phyloP scores from a whole-genome alignment of 1,140 invertebrate species.

The Apis cerana region DNA sequence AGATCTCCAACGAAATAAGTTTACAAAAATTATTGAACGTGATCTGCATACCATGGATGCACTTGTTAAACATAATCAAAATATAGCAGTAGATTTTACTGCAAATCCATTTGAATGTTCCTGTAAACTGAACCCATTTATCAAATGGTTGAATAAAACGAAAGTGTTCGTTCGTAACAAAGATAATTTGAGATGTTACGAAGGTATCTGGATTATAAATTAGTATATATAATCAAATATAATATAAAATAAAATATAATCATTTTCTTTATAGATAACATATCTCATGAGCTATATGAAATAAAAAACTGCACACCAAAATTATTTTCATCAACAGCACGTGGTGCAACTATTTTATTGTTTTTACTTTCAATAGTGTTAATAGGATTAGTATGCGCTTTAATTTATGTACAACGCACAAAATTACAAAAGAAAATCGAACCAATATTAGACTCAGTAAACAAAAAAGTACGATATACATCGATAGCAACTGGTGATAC shows the following conservation, averaged over 20 bases:
- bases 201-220: constrained; percentile 31
- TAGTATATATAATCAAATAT: not conserved
- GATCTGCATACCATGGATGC: constrained; percentile 84
- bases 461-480: constrained; percentile 88
- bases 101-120: constrained; percentile 87
- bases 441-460: constrained; percentile 85
- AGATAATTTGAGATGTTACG: constrained; percentile 81
- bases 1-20: constrained; percentile 87
- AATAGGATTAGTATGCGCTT: constrained; percentile 81
- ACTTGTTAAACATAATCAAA: constrained; percentile 81
- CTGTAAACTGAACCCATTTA: constrained; percentile 84
- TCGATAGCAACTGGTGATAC: constrained; percentile 83
- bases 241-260: not conserved
- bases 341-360: constrained; percentile 82
- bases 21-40: constrained; percentile 82
- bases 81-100: constrained; percentile 85
- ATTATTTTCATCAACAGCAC: constrained; percentile 69
- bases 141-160: constrained; percentile 85
- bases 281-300: constrained; percentile 65
- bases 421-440: constrained; percentile 82
- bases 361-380: constrained; percentile 83
- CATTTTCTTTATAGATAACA: constrained; percentile 70
- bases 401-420: constrained; percentile 84
- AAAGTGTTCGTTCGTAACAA: constrained; percentile 84
- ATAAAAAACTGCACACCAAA: constrained; percentile 67